A percentile compares a stretch with the other conserved stretches of the same genome.
phyloP scores from a whole-genome alignment of 2,797 vertebrate genomes.

The Mus caroli region DNA sequence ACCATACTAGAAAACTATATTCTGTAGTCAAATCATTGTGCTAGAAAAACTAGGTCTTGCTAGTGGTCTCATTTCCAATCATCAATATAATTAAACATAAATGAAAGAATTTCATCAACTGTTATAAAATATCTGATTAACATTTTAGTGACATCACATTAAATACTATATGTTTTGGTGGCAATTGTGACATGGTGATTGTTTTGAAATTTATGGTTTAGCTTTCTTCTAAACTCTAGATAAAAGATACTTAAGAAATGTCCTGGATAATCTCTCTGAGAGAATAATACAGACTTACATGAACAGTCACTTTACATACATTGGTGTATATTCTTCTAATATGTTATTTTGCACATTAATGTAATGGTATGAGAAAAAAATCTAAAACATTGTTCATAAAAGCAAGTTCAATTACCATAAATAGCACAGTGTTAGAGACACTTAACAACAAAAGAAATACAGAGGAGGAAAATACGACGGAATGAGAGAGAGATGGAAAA shows the following conservation, averaged over 20 bases:
- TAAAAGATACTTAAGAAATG: neutral
- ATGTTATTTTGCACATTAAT: neutral
- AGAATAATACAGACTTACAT: neutral
- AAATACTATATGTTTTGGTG: neutral
- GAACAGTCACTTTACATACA: neutral
- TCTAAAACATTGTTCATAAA: neutral
- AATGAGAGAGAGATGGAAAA: neutral
- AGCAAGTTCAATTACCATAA: neutral
- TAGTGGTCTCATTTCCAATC: neutral
- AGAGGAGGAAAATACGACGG: neutral
- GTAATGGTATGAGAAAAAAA: neutral
- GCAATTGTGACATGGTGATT: neutral
- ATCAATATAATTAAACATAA: neutral
- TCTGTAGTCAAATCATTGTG: neutral
- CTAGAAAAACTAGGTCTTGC: neutral
- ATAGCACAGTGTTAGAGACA: neutral
- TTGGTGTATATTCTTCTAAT: neutral
- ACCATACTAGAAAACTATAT: neutral
- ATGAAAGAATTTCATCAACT: constrained; percentile 11
- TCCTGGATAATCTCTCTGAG: neutral
- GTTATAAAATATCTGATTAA: neutral
- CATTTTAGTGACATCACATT: neutral
- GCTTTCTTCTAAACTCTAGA: neutral
- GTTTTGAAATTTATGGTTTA: constrained; percentile 20
- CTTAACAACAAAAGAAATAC: neutral